Percentiles rank a stretch among this genome's conserved stretches.
These are phyloP conservation scores for Drosophila rellima DNA, from an alignment of 2,888 invertebrate genomes.

Conservation along the genomic window DNA sequence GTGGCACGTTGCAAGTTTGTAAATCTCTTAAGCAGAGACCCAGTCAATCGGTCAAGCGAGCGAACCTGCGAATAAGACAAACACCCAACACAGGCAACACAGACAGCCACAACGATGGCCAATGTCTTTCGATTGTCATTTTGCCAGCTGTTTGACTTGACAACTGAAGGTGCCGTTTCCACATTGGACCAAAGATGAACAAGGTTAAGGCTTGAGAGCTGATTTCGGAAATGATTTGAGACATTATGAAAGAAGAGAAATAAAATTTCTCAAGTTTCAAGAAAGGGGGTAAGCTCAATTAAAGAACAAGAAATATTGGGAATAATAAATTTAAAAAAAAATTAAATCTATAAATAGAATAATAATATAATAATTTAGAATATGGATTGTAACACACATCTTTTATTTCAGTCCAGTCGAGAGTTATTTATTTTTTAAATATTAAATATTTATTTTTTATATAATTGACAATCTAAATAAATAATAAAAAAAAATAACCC, in stretches of 20 bases:
- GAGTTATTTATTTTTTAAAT: no score
- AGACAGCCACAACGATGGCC: slow-evolving; percentile 39
- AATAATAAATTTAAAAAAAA: no score
- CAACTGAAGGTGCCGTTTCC: slow-evolving; percentile 13
- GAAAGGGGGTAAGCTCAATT: no score
- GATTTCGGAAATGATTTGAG: background rate
- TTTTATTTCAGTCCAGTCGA: no score
- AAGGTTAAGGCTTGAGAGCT: background rate
- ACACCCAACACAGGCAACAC: slow-evolving; percentile 6
- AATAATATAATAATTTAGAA: no score
- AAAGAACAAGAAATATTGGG: no score
- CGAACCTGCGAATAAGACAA: slow-evolving; percentile 6
- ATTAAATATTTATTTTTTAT: no score
- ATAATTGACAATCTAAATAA: no score
- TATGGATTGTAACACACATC: no score
- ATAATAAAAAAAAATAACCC: background rate
- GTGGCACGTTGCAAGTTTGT: slow-evolving; percentile 66
- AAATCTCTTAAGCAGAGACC: slow-evolving; percentile 51
- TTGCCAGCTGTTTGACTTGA: slow-evolving; percentile 38
- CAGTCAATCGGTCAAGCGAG: slow-evolving; percentile 63
- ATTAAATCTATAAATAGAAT: no score
- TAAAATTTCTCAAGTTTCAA: no score
- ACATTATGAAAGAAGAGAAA: no score
- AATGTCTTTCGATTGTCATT: slow-evolving; percentile 51
- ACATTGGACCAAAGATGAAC: slow-evolving; percentile 19